Evolutionary conservation across 2,888 invertebrate species (phyloP).

Genomic region (Pristionchus arcanus): DNA sequence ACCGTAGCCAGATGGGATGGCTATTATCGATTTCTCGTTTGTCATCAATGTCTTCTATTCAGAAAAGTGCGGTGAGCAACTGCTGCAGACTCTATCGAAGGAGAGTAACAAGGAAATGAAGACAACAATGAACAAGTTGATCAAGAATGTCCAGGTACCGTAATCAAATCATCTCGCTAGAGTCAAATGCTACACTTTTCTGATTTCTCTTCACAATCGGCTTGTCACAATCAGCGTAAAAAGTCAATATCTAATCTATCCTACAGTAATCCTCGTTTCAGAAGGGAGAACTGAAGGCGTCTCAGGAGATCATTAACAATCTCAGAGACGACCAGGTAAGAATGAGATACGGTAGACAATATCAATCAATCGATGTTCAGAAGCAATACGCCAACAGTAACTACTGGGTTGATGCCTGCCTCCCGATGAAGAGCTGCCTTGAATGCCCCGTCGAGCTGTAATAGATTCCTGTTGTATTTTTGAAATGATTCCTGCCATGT

Average conservation of each 20-base stretch:
- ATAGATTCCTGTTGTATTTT: neutral
- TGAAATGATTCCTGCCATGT: neutral
- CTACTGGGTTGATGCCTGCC: conserved; percentile 48
- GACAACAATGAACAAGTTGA: conserved; percentile 43
- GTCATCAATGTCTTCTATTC: neutral
- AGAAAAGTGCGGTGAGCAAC: conserved; percentile 55
- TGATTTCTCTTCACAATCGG: neutral
- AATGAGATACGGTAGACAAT: neutral
- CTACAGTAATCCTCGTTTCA: conserved; percentile 27
- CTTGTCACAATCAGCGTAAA: neutral
- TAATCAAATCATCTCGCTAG: too few relatives aligned
- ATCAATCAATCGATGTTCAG: neutral
- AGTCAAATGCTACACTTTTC: neutral
- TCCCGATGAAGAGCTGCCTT: conserved; percentile 51
- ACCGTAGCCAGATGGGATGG: neutral
- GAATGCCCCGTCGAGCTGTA: conserved; percentile 53
- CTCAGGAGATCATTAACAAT: conserved; percentile 47
- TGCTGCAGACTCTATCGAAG: conserved; percentile 19
- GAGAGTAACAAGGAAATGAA: conserved; percentile 54
- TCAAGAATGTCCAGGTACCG: conserved; percentile 51
- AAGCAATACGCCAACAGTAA: neutral
- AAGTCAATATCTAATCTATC: neutral
- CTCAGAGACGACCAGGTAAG: neutral
- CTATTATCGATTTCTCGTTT: neutral
- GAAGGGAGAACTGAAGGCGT: conserved; percentile 47